Evolutionary conservation across 2,797 vertebrate genomes (phyloP).

Genomic region (Podarcis lilfordi): DNA sequence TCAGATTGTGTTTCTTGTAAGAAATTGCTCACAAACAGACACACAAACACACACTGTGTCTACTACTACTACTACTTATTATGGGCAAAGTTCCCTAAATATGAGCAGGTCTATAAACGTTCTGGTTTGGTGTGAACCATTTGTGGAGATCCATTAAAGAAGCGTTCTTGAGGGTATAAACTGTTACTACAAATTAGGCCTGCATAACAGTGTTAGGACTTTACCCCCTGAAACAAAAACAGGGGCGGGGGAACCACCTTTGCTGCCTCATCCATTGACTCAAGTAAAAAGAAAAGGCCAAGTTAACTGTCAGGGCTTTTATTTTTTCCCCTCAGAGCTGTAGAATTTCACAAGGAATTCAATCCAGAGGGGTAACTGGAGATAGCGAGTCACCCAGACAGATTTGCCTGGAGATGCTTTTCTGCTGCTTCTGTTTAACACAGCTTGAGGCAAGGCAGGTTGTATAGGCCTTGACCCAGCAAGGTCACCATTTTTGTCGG

Average conservation of each 20-base stretch:
- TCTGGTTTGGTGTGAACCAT: not conserved
- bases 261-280: constrained; percentile 66
- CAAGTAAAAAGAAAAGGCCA: constrained; percentile 69
- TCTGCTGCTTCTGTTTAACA: constrained; percentile 72
- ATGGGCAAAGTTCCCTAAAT: not conserved
- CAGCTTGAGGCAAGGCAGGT: constrained; percentile 79
- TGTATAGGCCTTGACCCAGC: constrained; percentile 80
- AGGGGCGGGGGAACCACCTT: constrained; percentile 59
- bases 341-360: constrained; percentile 76
- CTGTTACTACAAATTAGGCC: constrained; percentile 48
- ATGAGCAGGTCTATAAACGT: not conserved
- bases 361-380: constrained; percentile 58
- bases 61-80: not conserved
- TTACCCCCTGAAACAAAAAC: constrained; percentile 58
- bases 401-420: constrained; percentile 75
- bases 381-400: constrained; percentile 73
- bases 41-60: too few relatives aligned
- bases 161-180: constrained; percentile 56
- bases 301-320: constrained; percentile 67
- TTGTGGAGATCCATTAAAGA: constrained; percentile 46
- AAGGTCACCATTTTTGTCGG: constrained; percentile 80
- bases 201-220: constrained; percentile 62
- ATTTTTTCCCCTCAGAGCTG: constrained; percentile 63
- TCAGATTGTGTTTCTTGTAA: not conserved
- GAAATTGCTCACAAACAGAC: not conserved